A percentile compares a stretch with the other conserved stretches of the same genome.
Evolutionary conservation across 2,797 vertebrate species (phyloP).

Genomic region (Tangara arthus): DNA sequence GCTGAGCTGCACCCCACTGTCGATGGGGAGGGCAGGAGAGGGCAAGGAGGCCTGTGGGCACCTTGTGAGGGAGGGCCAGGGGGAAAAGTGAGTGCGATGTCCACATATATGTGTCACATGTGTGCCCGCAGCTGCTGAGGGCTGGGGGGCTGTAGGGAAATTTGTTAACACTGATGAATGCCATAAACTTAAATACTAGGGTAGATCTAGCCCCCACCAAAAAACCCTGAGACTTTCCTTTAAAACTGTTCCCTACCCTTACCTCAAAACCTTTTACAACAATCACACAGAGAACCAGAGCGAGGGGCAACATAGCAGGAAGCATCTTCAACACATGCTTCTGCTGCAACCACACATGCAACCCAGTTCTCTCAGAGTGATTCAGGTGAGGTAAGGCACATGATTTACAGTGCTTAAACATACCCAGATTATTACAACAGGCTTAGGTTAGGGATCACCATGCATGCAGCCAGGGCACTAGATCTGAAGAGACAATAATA

Average conservation of each 20-base stretch:
- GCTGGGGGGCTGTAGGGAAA: rapidly evolving
- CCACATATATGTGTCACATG: rapidly evolving
- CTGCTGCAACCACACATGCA: background rate
- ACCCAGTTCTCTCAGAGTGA: background rate
- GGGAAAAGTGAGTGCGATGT: background rate
- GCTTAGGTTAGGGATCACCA: background rate
- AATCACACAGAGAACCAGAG: background rate
- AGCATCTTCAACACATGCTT: background rate
- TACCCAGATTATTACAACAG: background rate
- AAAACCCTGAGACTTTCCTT: background rate
- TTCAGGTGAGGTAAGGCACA: background rate
- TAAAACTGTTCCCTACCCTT: background rate
- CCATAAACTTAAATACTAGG: background rate
- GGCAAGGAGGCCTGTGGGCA: background rate
- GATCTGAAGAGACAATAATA: background rate
- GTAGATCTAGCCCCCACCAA: background rate
- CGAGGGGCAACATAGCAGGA: background rate
- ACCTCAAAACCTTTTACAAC: background rate
- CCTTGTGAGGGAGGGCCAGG: background rate
- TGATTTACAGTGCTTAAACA: background rate
- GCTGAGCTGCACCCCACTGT: background rate
- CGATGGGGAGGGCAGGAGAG: rapidly evolving
- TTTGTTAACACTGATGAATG: background rate
- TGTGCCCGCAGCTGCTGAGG: background rate
- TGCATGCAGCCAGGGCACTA: background rate